Evolutionary conservation across 2,888 invertebrate genomes (phyloP), one percentile per base, ranked within the genome.

Genomic region (Lacanobia wlatinum): DNA sequence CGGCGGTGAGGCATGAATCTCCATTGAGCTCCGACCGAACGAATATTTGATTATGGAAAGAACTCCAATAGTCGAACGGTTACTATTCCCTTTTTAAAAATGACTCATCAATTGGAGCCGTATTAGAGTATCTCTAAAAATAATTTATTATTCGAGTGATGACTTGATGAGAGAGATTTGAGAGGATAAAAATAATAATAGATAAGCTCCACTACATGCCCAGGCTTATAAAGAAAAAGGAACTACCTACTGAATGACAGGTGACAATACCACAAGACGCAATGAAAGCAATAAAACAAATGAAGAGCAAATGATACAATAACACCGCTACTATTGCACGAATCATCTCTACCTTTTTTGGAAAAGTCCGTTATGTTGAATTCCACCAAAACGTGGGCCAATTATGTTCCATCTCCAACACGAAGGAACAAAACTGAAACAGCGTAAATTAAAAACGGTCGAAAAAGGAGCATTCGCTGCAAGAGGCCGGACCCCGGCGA

Each of bases 11-110:
- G 87, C 87, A 89, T 91, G 89, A 90, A 91, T 91, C 90, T 91
- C 89, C 88, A 90, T 90, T 90, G 89, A 90, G 60, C 83, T 81
- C 84, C 83, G 76, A 86, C 88, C 83, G 83, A 84, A 87, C 91
- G 93, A 94, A 94, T 94, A 94, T 95, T 95, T 94, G 92, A 94
- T 94, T 94, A 94, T 92, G 92, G 91, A 91, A 94, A 93, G 90
- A 90, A 83, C 78, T 76, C 76, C 68, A 86, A 87, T 90, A 90
- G 89, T 88, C 83, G 87, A 87, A 87, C 80, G 67, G 82, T 87
- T 88, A 82, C 80, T 71, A 76, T 85, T 82, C 72, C 82, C 80
- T 62, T 81, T 55, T 63, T 75, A 21, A 16, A 8, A 50, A n/a
- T 18, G 50, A 52, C 12, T 40, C 16, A 60, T 56, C 38, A 16